These are phyloP conservation scores for Bujurquina vittata DNA, from an alignment of 2,113 vertebrate species.

Conservation along the genomic window DNA sequence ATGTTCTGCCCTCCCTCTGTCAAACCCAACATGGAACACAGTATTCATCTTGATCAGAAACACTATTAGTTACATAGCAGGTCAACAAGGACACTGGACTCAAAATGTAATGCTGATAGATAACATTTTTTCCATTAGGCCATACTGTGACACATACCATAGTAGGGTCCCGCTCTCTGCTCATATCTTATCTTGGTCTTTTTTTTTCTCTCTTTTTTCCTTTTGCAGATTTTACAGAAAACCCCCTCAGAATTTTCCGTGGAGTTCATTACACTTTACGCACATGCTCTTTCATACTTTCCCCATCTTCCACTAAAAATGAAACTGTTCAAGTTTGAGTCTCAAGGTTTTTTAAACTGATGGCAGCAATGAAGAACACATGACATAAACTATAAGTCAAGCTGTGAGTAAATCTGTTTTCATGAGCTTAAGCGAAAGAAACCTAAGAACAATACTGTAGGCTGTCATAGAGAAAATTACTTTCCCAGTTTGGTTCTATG, in stretches of 20 bases:
- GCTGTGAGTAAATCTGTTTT: background rate
- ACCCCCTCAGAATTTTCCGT: background rate
- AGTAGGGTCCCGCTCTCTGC: background rate
- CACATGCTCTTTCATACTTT: background rate
- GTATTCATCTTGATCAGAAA: constrained; percentile 44
- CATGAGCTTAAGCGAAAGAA: constrained; percentile 6
- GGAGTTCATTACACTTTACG: background rate
- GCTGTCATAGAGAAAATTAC: constrained; percentile 31
- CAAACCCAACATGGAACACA: constrained; percentile 22
- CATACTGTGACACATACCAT: background rate
- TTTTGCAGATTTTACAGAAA: background rate
- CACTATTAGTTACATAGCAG: constrained; percentile 10
- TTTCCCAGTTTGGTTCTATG: constrained; percentile 36
- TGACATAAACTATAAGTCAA: background rate
- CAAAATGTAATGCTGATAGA: constrained; percentile 5
- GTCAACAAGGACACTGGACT: background rate
- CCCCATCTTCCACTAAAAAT: constrained; percentile 6
- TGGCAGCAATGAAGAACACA: background rate
- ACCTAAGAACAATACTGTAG: background rate
- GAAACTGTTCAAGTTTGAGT: constrained; percentile 7
- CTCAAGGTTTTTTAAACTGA: constrained; percentile 4
- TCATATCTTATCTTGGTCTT: background rate
- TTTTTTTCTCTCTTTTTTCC: background rate
- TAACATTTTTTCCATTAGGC: constrained; percentile 25
- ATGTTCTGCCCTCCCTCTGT: constrained; percentile 62